These are phyloP conservation scores for Melanargia galathea DNA, from an alignment of 2,888 invertebrate species.

Conservation along the genomic window DNA sequence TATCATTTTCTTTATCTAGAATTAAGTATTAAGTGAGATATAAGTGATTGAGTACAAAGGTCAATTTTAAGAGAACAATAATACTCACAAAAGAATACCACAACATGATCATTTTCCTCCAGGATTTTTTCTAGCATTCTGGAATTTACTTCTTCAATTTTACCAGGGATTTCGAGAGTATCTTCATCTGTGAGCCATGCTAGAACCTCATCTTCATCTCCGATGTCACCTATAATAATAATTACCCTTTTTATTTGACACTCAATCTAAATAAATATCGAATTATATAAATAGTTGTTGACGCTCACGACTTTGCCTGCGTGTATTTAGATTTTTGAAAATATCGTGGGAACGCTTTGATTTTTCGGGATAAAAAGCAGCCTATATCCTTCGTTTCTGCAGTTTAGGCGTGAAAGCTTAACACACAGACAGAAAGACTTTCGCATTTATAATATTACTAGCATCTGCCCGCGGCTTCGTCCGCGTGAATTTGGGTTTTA, in stretches of 20 bases:
- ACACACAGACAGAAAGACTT: no score
- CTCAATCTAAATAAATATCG: not conserved
- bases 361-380: no score
- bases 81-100: constrained; percentile 95
- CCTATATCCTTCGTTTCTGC: no score
- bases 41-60: not conserved
- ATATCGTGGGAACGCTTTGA: no score
- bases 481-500: no score
- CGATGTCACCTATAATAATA: constrained; percentile 86
- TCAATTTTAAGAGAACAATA: not conserved
- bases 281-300: not conserved
- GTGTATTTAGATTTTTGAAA: no score
- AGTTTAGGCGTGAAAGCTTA: no score
- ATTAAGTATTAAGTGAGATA: constrained; percentile 7
- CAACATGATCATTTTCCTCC: constrained; percentile 92
- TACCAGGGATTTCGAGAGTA: constrained; percentile 94
- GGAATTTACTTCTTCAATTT: constrained; percentile 95
- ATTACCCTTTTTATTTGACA: not conserved
- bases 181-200: constrained; percentile 96
- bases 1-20: constrained; percentile 93
- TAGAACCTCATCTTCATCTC: constrained; percentile 95
- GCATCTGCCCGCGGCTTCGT: no score
- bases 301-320: no score
- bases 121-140: constrained; percentile 95
- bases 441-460: no score